Percentiles rank a stretch among this genome's conserved stretches.
Conservation (phyloP, 2,888 invertebrate species). For the Craniophora ligustri region DNA sequence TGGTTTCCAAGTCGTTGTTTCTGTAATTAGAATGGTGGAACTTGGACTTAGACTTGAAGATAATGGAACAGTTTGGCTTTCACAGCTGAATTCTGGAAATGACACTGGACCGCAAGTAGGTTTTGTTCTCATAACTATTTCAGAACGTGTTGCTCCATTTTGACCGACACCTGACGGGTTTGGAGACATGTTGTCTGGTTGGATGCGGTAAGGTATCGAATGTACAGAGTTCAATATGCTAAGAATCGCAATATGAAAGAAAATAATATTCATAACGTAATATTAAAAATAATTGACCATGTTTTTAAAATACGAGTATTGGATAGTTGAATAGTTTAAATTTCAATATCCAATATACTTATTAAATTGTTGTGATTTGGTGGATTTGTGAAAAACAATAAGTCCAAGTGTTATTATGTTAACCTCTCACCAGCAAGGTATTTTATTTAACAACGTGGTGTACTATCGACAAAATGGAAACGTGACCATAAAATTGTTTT, state of each 20-base stretch:
- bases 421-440: background rate
- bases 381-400: background rate
- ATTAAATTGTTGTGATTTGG: conserved; percentile 23
- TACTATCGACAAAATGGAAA: too few relatives aligned
- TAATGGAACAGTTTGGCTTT: background rate
- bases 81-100: conserved; percentile 7
- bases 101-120: background rate
- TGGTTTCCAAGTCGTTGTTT: background rate
- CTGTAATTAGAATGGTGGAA: background rate
- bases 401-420: conserved; percentile 4
- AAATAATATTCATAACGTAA: conserved; percentile 23
- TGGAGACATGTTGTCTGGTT: background rate
- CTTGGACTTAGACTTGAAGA: too few relatives aligned
- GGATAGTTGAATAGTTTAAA: background rate
- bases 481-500: too few relatives aligned
- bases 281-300: conserved; percentile 3
- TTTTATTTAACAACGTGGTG: background rate
- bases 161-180: background rate
- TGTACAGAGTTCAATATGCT: conserved; percentile 3
- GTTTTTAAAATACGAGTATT: conserved; percentile 8
- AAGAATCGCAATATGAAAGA: conserved; percentile 7
- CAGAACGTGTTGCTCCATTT: background rate
- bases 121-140: background rate
- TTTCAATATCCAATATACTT: background rate
- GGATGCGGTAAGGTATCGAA: conserved; percentile 2